These are phyloP conservation scores for Gallinago paraguaiae DNA, from an alignment of 2,113 vertebrate genomes.

Conservation along the genomic window DNA sequence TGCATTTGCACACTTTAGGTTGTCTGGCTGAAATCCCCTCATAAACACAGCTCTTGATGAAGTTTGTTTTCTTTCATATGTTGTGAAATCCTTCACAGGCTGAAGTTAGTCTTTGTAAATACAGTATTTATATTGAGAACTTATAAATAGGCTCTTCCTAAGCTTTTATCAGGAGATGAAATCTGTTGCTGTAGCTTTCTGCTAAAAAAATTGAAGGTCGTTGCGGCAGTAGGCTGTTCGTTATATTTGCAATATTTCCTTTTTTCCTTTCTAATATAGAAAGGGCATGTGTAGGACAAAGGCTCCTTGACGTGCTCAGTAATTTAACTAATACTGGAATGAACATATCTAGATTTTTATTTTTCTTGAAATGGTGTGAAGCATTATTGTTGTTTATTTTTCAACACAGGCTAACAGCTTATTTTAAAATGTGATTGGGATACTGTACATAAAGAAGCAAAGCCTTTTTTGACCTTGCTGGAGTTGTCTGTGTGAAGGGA, in stretches of 20 bases:
- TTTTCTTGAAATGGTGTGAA: neutral
- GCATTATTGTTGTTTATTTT: neutral
- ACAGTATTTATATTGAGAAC: neutral
- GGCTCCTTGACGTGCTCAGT: neutral
- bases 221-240: neutral
- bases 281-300: slow-evolving; percentile 2
- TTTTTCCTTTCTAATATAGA: neutral
- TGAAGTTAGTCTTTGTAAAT: neutral
- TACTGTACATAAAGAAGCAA: neutral
- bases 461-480: slow-evolving; percentile 47
- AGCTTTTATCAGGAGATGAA: slow-evolving; percentile 7
- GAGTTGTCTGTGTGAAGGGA: slow-evolving; percentile 30
- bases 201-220: neutral
- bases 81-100: neutral
- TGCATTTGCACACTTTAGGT: slow-evolving; percentile 11
- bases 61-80: slow-evolving; percentile 8
- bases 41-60: slow-evolving; percentile 13
- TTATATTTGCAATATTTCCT: slow-evolving; percentile 2
- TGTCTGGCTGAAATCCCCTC: slow-evolving; percentile 41
- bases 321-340: neutral
- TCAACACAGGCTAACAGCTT: neutral
- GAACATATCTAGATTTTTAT: neutral
- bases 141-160: slow-evolving; percentile 21
- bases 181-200: slow-evolving; percentile 54
- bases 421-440: neutral